These are phyloP conservation scores for Ibycter americanus DNA, from an alignment of 2,797 vertebrate genomes.

Conservation along the genomic window DNA sequence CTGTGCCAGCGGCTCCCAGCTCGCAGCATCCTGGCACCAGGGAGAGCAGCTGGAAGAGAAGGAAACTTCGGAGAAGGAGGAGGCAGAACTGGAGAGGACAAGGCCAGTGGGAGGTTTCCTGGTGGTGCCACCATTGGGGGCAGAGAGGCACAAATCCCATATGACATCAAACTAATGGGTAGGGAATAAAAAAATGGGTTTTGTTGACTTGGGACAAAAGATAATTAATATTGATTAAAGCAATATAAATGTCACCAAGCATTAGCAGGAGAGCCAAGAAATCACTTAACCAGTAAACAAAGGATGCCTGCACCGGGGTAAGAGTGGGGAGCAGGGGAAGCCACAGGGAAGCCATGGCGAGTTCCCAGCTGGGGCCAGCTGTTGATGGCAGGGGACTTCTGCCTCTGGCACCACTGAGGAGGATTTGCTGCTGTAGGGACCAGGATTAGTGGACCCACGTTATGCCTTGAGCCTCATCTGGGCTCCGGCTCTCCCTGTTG, in stretches of 20 bases:
- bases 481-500: background rate
- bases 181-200: background rate
- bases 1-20: accelerated
- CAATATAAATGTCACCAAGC: background rate
- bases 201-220: background rate
- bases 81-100: background rate
- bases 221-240: conserved; percentile 46
- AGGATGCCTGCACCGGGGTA: background rate
- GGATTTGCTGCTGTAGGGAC: accelerated
- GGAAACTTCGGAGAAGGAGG: background rate
- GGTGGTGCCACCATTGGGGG: accelerated
- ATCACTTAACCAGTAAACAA: background rate
- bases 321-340: background rate
- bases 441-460: background rate
- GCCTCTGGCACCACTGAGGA: background rate
- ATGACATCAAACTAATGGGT: background rate
- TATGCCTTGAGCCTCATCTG: background rate
- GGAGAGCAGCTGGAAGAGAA: background rate
- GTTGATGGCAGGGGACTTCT: accelerated
- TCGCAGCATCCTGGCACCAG: accelerated
- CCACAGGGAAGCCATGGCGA: accelerated
- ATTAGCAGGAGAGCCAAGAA: background rate
- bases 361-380: accelerated
- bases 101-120: background rate
- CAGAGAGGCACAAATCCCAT: background rate